Evolutionary conservation across 2,113 vertebrate species (phyloP).

Genomic region (Crypturellus undulatus): DNA sequence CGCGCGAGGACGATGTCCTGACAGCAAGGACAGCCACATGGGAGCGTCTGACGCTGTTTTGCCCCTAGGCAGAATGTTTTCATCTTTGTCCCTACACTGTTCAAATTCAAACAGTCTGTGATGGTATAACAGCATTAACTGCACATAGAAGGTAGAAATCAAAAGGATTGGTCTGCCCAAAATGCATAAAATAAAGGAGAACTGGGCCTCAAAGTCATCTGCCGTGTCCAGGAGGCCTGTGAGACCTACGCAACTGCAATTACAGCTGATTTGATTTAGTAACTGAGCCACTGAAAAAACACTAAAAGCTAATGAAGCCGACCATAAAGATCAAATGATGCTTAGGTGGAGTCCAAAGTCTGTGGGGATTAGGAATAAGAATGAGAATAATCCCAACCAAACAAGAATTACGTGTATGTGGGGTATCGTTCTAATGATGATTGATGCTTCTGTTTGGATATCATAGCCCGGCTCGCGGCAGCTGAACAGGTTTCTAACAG

Average conservation of each 20-base stretch:
- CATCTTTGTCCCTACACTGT: slow-evolving; percentile 32
- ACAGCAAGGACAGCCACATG: background rate
- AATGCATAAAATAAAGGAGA: slow-evolving; percentile 25
- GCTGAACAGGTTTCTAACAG: slow-evolving; percentile 22
- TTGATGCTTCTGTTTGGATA: slow-evolving; percentile 23
- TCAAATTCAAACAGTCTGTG: slow-evolving; percentile 55
- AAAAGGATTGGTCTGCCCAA: slow-evolving; percentile 32
- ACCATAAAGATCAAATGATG: slow-evolving; percentile 46
- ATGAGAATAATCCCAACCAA: background rate
- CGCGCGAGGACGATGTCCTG: slow-evolving; percentile 2
- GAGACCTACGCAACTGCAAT: slow-evolving; percentile 42
- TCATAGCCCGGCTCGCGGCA: background rate
- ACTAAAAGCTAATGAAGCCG: slow-evolving; percentile 53
- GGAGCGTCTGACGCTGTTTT: background rate
- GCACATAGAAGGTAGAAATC: slow-evolving; percentile 46
- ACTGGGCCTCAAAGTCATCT: background rate
- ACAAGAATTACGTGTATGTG: background rate
- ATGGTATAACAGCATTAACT: slow-evolving; percentile 5
- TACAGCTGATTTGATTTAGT: slow-evolving; percentile 40
- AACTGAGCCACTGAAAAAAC: slow-evolving; percentile 44
- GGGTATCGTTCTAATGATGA: slow-evolving; percentile 18
- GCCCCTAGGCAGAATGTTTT: slow-evolving; percentile 40
- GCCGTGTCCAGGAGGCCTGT: background rate
- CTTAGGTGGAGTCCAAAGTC: slow-evolving; percentile 35
- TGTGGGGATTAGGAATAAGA: background rate